Base-by-base conservation (phyloP, 1,140 invertebrate genomes). In the Rhizoglyphus robini region DNA sequence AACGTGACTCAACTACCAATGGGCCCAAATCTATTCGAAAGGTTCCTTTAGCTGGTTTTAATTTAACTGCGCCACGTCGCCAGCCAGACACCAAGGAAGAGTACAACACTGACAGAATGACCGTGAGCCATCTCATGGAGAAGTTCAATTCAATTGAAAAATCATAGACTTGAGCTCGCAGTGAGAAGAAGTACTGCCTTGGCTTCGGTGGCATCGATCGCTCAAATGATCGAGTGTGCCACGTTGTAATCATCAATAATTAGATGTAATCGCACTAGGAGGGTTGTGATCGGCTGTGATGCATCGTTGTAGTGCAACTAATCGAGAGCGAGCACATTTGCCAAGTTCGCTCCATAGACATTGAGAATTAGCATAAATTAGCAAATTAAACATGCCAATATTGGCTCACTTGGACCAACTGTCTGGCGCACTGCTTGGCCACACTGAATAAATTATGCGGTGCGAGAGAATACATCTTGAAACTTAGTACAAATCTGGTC, bases 301-400 rank as follows among this genome's bases (percentile, higher is more conserved):
- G n/a, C n/a, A n/a, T n/a, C n/a, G n/a, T n/a, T n/a, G n/a, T n/a
- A n/a, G n/a, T n/a, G n/a, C n/a, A 11, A 8, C 18, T 41, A 41
- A 41, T 41, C 36, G 36, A 41, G 36, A 41, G 18, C n/a, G 36
- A 11, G 36, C 18, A 18, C 36, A 18, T 41, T 41, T 18, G 36
- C 36, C 36, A 41, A 41, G 8, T 18, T 11, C 8, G 36, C 36
- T 11, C 23, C 8, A 54, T 27, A 8, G 51, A 8, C 51, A 54
- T 54, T 8, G 51, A 11, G 23, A 54, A 54, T 8, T 54, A 15
- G 51, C 51, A 54, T 54, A 54, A 54, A 54, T 54, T 54, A 8
- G 51, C 51, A 54, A 54, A 54, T 54, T 54, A 54, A 54, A 54
- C 51, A 54, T 15, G n/a, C n/a, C n/a, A n/a, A n/a, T n/a, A n/a